Base-by-base conservation (phyloP, 2,797 vertebrate genomes). In the Pogoniulus pusillus region DNA sequence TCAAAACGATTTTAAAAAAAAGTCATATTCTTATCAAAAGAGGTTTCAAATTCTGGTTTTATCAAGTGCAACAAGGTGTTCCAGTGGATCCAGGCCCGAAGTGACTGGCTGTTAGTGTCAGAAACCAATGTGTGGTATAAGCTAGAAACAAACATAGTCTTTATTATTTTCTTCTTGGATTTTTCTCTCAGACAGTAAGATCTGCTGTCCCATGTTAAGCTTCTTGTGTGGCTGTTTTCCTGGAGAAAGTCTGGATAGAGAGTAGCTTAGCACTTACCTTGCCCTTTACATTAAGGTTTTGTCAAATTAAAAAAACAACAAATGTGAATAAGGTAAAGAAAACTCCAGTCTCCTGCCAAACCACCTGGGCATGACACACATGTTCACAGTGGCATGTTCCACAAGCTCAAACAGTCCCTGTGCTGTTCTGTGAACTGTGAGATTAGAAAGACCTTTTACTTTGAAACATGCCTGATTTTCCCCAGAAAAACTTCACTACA, bases 31-130 rank as follows among this genome's bases (percentile, higher is more conserved):
- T 71, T 4, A 35, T 23, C 43, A 34, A 68, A 45, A 13, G 49
- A 59, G 45, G 14, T 72, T 89, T 91, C 35, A 84, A 82, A 86
- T 74, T 34, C 70, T 51, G 8, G 55, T 91, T 68, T 91, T 82
- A 84, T 39, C 27, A 74, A 90, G 82, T 17, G 9, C 17, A 30
- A 51, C 9, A 16, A 84, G 71, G 16, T 82, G 74, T 93, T 91
- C 24, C 41, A 62, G 54, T 55, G n/a, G 29, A 76, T 82, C 20
- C 39, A 79, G 58, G 57, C 47, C 68, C 73, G 65, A 89, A 51
- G 39, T 47, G 27, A 63, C n/a, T 32, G 22, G 83, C 57, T 83
- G 47, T 55, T 74, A 75, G 51, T 86, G 20, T 73, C 51, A 82
- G 69, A 81, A 90, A 70, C 58, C 27, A 71, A 90, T 83, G 60